phyloP scores from a whole-genome alignment of 1,140 invertebrate genomes.

The Cyphomyrmex costatus region DNA sequence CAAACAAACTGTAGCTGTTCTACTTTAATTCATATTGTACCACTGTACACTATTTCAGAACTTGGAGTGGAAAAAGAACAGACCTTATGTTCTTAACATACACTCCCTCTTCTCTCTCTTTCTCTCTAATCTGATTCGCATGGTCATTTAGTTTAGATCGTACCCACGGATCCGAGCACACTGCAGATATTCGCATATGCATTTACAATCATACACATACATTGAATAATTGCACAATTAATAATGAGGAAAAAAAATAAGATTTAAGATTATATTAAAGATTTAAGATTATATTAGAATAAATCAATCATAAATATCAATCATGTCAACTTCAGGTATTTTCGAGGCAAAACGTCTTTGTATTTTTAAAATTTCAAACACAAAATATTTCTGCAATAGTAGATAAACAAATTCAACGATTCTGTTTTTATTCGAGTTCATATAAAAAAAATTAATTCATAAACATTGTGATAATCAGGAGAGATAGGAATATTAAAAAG shows the following conservation, averaged over 20 bases:
- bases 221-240: neutral
- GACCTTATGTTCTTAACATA: too few relatives aligned
- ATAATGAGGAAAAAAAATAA: neutral
- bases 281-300: too few relatives aligned
- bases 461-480: too few relatives aligned
- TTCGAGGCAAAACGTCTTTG: too few relatives aligned
- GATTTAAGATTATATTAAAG: too few relatives aligned
- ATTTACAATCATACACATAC: neutral
- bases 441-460: neutral
- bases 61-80: too few relatives aligned
- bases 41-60: too few relatives aligned
- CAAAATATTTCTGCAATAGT: neutral
- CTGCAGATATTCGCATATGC: neutral
- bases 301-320: too few relatives aligned
- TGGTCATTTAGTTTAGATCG: neutral
- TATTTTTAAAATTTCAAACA: neutral
- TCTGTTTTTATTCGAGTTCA: neutral
- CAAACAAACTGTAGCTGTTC: too few relatives aligned
- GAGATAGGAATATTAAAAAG: neutral
- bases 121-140: neutral
- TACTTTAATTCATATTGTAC: too few relatives aligned
- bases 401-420: neutral
- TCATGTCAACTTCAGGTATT: too few relatives aligned
- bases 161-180: neutral
- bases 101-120: too few relatives aligned